Evolutionary conservation across 1,140 invertebrate genomes (phyloP).

Genomic region (Dolichoris vasculosae): DNA sequence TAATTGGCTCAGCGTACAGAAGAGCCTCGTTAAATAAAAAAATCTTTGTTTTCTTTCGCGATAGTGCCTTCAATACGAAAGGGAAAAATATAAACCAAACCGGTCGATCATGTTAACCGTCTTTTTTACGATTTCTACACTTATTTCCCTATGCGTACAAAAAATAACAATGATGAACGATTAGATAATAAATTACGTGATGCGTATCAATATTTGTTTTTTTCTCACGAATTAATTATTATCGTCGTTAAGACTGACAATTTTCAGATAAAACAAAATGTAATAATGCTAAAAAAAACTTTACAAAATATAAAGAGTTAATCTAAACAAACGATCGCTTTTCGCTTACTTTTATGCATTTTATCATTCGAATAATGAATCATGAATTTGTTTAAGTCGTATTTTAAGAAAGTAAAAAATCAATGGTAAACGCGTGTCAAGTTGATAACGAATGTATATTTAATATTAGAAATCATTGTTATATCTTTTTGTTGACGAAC

Average conservation of each 20-base stretch:
- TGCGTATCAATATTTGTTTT: constrained; percentile 36
- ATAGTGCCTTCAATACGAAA: constrained; percentile 52
- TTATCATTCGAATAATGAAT: constrained; percentile 23
- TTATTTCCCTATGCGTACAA: constrained; percentile 36
- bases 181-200: constrained; percentile 38
- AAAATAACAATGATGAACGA: constrained; percentile 30
- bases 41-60: constrained; percentile 52
- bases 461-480: constrained; percentile 23
- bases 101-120: constrained; percentile 46
- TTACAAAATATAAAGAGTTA: constrained; percentile 12
- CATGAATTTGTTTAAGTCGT: constrained; percentile 30
- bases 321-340: background rate
- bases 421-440: background rate
- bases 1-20: constrained; percentile 29
- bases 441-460: background rate
- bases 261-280: constrained; percentile 13
- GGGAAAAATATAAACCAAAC: constrained; percentile 43
- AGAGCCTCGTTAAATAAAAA: constrained; percentile 34
- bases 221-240: constrained; percentile 12
- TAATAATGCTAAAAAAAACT: background rate
- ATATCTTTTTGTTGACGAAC: constrained; percentile 6
- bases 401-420: background rate
- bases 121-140: constrained; percentile 54
- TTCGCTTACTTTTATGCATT: constrained; percentile 22
- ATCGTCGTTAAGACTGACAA: background rate